Conservation (phyloP, 2,797 vertebrate species). For the Pyrocephalus nanus region DNA sequence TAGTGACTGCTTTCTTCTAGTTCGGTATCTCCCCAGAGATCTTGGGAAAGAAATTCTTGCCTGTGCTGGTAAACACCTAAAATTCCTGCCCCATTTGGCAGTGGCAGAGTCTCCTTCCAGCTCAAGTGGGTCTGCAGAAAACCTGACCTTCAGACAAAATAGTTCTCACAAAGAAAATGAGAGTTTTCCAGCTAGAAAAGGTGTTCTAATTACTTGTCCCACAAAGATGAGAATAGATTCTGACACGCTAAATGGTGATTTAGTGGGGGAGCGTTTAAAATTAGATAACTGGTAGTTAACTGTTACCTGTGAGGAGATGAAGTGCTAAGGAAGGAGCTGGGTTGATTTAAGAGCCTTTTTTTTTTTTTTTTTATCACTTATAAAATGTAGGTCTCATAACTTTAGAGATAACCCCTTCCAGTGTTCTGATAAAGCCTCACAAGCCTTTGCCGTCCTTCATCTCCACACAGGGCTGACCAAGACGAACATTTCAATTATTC, state of each 20-base stretch:
- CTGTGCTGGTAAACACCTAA: neutral
- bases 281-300: conserved; percentile 43
- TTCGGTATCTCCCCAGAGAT: neutral
- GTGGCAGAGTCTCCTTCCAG: neutral
- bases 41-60: neutral
- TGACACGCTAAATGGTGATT: neutral
- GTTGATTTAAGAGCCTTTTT: neutral
- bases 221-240: conserved; percentile 62
- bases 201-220: conserved; percentile 56
- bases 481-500: neutral
- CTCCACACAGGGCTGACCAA: neutral
- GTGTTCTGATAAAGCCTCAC: neutral
- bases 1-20: neutral
- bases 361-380: neutral
- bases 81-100: neutral
- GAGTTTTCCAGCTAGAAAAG: conserved; percentile 25
- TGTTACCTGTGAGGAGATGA: neutral
- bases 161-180: neutral
- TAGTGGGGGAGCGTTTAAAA: conserved; percentile 13
- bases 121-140: conserved; percentile 37
- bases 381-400: neutral
- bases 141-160: conserved; percentile 50
- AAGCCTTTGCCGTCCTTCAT: neutral
- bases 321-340: neutral
- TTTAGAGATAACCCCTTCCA: neutral